Conservation (phyloP, 2,113 vertebrate genomes). For the Boleophthalmus pectinirostris region DNA sequence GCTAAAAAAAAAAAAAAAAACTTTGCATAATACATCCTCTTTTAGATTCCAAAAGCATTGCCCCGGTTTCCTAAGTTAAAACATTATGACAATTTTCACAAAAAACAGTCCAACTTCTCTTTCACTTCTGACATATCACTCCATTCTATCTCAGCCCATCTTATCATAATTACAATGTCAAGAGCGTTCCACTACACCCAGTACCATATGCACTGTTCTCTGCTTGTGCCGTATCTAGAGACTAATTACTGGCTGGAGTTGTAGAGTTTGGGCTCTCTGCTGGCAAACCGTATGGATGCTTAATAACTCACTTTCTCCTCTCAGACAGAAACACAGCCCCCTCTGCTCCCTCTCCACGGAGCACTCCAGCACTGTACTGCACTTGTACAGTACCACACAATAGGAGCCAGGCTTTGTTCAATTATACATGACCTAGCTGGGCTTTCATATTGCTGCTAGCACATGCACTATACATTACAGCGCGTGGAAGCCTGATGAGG, state of each 20-base stretch:
- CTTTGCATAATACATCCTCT: too few species aligned
- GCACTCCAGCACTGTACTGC: constrained; percentile 2
- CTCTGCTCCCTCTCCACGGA: constrained; percentile 20
- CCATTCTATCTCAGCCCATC: not conserved
- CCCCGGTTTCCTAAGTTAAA: not conserved
- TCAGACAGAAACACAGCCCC: constrained; percentile 40
- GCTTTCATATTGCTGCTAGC: constrained; percentile 30
- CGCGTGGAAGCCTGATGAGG: constrained; percentile 40
- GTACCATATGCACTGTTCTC: constrained; percentile 6
- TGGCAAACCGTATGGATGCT: constrained; percentile 25
- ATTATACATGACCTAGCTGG: constrained; percentile 48
- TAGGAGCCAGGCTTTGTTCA: constrained; percentile 53
- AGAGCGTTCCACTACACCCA: constrained; percentile 4
- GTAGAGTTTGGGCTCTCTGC: constrained; percentile 34
- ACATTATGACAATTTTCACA: not conserved
- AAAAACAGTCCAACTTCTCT: not conserved
- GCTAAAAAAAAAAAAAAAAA: too few species aligned
- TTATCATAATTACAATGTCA: constrained; percentile 18
- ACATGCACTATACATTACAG: constrained; percentile 60
- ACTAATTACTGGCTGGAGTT: constrained; percentile 54
- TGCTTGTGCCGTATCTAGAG: constrained; percentile 26
- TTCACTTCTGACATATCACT: not conserved
- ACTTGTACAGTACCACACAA: constrained; percentile 22
- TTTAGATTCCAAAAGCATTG: not conserved
- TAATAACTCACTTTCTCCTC: constrained; percentile 44